A percentile compares a stretch with the other conserved stretches of the same genome.
Evolutionary conservation across 2,888 invertebrate species (phyloP).

Genomic region (Phortica okadai): DNA sequence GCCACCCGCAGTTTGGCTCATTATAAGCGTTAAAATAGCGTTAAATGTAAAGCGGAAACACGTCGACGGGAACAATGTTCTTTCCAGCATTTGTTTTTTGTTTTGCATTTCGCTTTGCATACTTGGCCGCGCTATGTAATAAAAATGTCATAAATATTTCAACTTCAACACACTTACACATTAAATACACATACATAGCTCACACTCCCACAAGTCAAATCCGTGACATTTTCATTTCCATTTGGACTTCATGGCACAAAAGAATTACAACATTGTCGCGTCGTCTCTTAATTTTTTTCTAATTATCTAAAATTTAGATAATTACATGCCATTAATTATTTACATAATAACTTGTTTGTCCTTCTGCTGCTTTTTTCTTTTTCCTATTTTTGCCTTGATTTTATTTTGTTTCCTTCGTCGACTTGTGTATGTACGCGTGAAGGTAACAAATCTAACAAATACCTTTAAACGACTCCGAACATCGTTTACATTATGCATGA

Average conservation of each 20-base stretch:
- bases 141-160: constrained; percentile 67
- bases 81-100: not conserved
- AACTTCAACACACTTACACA: constrained; percentile 27
- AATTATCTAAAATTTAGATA: constrained; percentile 73
- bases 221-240: not conserved
- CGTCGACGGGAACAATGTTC: constrained; percentile 34
- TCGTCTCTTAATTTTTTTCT: constrained; percentile 67
- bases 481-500: constrained; percentile 28
- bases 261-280: not conserved
- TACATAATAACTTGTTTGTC: constrained; percentile 61
- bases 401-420: constrained; percentile 6
- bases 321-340: constrained; percentile 73
- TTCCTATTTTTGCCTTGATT: constrained; percentile 26
- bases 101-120: constrained; percentile 28
- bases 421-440: not conserved
- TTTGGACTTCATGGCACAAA: not conserved
- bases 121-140: constrained; percentile 54
- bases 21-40: constrained; percentile 66
- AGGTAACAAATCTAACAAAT: not conserved
- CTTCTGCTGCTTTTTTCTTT: constrained; percentile 32
- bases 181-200: constrained; percentile 4
- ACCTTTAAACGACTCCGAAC: not conserved
- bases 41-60: constrained; percentile 67
- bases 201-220: not conserved
- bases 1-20: constrained; percentile 22